These are phyloP conservation scores for Eulemur albifrons DNA, from an alignment of 2,797 vertebrate species.

Conservation along the genomic window DNA sequence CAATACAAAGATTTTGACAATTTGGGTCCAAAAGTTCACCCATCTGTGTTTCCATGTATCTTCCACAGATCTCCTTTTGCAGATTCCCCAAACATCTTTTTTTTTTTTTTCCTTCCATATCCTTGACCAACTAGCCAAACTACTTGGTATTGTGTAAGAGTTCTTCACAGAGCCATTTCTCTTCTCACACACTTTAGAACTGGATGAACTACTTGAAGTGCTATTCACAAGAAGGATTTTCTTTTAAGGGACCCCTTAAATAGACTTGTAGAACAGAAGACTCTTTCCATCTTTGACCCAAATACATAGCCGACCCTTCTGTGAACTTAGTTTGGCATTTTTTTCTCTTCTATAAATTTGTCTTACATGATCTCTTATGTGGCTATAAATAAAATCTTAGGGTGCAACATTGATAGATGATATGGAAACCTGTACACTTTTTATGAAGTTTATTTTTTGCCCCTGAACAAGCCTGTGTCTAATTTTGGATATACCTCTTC, in stretches of 20 bases:
- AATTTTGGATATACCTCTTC: background rate
- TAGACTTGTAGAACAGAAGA: background rate
- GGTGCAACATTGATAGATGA: background rate
- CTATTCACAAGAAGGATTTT: background rate
- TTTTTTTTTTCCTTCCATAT: background rate
- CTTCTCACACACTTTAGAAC: background rate
- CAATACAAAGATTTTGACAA: background rate
- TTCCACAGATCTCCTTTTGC: background rate
- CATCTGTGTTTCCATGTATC: background rate
- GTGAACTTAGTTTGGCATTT: background rate
- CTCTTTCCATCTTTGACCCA: background rate
- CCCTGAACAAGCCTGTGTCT: background rate
- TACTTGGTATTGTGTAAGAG: background rate
- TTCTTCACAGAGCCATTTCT: background rate
- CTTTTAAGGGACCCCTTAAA: background rate
- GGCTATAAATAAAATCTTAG: background rate
- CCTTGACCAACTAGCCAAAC: background rate
- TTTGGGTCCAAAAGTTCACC: background rate
- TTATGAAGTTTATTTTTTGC: background rate
- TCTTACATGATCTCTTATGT: background rate
- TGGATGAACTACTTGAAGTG: background rate
- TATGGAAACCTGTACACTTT: background rate
- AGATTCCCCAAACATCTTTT: background rate
- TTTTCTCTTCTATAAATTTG: background rate
- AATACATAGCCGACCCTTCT: background rate